Evolutionary conservation across 2,797 vertebrate species (phyloP), one percentile per base, ranked within the genome.

Genomic region (Hippocampus kuda): DNA sequence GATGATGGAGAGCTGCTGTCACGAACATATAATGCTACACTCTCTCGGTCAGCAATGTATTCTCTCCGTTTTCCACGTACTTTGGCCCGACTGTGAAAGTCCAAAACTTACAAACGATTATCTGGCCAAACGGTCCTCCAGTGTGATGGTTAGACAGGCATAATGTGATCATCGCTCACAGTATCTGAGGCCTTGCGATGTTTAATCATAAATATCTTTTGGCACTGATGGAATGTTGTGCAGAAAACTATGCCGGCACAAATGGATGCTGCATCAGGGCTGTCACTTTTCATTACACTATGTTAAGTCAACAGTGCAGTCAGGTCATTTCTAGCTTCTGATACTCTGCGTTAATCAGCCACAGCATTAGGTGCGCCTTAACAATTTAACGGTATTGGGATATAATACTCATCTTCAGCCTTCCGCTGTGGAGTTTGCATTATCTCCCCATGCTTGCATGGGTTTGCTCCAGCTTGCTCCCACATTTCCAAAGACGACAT

Each of bases 1-100:
- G 70, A 74, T 72, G 69, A 54, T 38, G 65, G n/a, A 64, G 60
- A 53, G 53, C 11, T 54, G 22, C 27, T 63, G 13, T 66, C 56
- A 30, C 13, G 15, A 44, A 44, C 26, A 5, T 24, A 44, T 64
- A n/a, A 64, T 12, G 41, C 38, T 12, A 22, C 34, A 11, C 18
- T 41, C 9, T 42, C 34, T 42, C 24, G 60, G 20, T 44, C 41
- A 44, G 62, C 62, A 46, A 44, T n/a, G 44, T 15, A 18, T 27
- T 15, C 20, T 57, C 56, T 27, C 24, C 5, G 16, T 57, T 16
- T 24, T 57, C 56, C 26, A 57, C 24, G 27, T 57, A 24, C 10
- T 1, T 2, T 12, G n/a, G 56, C 12, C 12, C 61, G 24, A n/a
- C 38, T 42, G 22, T 8, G 62, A 12, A 64, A 44, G 62, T 46